These are phyloP conservation scores for Aspidoscelis tigris DNA, from an alignment of 2,113 vertebrate species.

Conservation along the genomic window DNA sequence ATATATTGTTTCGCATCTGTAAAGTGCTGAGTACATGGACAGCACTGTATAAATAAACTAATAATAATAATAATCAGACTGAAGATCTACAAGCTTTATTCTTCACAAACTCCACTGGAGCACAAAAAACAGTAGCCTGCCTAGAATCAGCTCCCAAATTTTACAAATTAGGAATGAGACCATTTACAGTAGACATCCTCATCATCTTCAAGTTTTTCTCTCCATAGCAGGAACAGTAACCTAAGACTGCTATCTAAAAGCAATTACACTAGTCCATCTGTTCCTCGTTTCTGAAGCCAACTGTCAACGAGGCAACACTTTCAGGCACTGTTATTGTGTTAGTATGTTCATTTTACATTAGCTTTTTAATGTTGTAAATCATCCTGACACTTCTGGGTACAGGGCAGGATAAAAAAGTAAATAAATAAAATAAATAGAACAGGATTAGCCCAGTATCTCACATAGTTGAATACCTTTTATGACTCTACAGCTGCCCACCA, in stretches of 20 bases:
- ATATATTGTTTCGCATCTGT: too few relatives aligned
- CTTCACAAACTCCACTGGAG: neutral
- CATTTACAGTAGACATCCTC: neutral
- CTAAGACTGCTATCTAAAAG: neutral
- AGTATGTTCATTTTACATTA: too few relatives aligned
- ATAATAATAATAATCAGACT: neutral
- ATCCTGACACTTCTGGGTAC: too few relatives aligned
- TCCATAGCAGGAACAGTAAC: neutral
- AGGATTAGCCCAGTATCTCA: neutral
- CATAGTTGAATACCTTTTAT: neutral
- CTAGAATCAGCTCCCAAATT: neutral
- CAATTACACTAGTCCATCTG: neutral
- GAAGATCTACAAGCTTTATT: neutral
- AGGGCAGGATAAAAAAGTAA: too few relatives aligned
- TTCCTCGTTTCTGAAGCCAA: neutral
- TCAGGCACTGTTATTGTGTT: too few relatives aligned
- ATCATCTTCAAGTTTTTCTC: neutral
- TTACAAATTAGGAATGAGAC: too few relatives aligned
- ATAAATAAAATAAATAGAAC: neutral
- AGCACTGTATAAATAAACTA: too few relatives aligned
- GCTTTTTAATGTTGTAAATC: too few relatives aligned
- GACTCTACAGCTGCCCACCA: neutral
- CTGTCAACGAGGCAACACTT: neutral
- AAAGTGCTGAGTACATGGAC: too few relatives aligned
- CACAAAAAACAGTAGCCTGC: neutral